phyloP scores from a whole-genome alignment of 2,888 invertebrate species.

The Stenurella melanura region DNA sequence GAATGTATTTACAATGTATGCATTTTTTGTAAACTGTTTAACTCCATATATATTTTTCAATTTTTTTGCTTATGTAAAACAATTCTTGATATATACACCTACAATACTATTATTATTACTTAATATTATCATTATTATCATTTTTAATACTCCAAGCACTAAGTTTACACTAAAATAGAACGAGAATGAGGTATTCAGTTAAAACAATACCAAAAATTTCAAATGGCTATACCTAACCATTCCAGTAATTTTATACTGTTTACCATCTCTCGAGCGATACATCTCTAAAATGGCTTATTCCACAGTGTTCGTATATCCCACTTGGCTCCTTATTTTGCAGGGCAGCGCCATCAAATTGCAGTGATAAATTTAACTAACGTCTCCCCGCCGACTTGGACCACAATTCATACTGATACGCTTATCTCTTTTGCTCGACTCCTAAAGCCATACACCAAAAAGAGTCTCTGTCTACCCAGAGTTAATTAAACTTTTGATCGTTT shows the following conservation, averaged over 20 bases:
- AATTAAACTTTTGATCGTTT: constrained; percentile 72
- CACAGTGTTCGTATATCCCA: constrained; percentile 66
- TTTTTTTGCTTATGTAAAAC: too few species aligned
- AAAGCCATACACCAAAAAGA: constrained; percentile 48
- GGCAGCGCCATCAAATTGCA: constrained; percentile 71
- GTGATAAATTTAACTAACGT: constrained; percentile 72
- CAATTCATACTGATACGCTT: constrained; percentile 70
- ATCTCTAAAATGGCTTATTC: constrained; percentile 70
- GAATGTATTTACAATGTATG: too few species aligned
- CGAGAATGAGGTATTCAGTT: background rate
- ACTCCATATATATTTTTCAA: too few species aligned
- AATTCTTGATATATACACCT: too few species aligned
- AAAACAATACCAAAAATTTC: constrained; percentile 18
- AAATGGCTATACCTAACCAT: constrained; percentile 52
- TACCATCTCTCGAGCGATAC: constrained; percentile 69
- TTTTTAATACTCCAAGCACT: too few species aligned
- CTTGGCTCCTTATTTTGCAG: constrained; percentile 69
- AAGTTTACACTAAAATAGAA: too few species aligned
- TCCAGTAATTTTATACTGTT: constrained; percentile 68
- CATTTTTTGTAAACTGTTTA: too few species aligned
- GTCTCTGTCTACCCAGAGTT: constrained; percentile 65
- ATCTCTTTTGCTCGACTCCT: constrained; percentile 66
- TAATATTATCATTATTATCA: too few species aligned
- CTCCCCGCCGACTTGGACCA: constrained; percentile 70
- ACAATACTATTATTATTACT: too few species aligned